phyloP scores from a whole-genome alignment of 2,797 vertebrate species.

The Myoxocephalus aenaeus region DNA sequence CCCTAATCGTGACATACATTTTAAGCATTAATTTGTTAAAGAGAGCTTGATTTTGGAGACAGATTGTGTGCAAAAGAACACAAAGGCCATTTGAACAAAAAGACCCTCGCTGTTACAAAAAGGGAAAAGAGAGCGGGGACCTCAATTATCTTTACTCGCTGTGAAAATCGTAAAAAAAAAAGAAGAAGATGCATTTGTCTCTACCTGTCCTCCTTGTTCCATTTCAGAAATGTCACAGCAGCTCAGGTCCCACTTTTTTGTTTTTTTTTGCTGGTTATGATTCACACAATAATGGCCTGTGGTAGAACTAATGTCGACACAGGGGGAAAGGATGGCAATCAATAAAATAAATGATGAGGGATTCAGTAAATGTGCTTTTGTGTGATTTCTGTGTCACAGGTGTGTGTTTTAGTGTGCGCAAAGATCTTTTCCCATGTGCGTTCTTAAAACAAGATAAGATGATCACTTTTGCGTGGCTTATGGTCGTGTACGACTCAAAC shows the following conservation, averaged over 20 bases:
- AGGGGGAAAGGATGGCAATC: conserved; percentile 47
- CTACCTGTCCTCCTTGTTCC: conserved; percentile 34
- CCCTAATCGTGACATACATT: conserved; percentile 56
- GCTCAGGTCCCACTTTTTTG: conserved; percentile 38
- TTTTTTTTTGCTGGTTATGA: conserved; percentile 31
- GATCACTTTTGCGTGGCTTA: conserved; percentile 41
- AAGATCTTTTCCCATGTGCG: conserved; percentile 11
- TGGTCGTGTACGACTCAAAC: conserved; percentile 60
- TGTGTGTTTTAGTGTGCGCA: conserved; percentile 1
- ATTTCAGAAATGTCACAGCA: conserved; percentile 54
- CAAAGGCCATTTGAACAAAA: conserved; percentile 54
- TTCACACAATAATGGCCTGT: conserved; percentile 45
- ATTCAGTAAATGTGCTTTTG: conserved; percentile 44
- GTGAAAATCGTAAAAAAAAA: conserved; percentile 52
- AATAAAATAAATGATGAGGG: conserved; percentile 50
- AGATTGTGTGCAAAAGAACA: conserved; percentile 35
- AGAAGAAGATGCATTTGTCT: conserved; percentile 54
- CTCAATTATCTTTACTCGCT: conserved; percentile 48
- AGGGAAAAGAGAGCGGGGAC: conserved; percentile 8
- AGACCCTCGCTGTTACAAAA: conserved; percentile 17
- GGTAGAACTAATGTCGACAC: conserved; percentile 50
- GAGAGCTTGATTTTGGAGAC: conserved; percentile 42
- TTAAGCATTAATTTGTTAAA: conserved; percentile 55
- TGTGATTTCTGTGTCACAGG: conserved; percentile 1
- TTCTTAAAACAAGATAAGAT: conserved; percentile 50